Evolutionary conservation across 2,888 invertebrate genomes (phyloP).

Genomic region (Nymphalis c-album): DNA sequence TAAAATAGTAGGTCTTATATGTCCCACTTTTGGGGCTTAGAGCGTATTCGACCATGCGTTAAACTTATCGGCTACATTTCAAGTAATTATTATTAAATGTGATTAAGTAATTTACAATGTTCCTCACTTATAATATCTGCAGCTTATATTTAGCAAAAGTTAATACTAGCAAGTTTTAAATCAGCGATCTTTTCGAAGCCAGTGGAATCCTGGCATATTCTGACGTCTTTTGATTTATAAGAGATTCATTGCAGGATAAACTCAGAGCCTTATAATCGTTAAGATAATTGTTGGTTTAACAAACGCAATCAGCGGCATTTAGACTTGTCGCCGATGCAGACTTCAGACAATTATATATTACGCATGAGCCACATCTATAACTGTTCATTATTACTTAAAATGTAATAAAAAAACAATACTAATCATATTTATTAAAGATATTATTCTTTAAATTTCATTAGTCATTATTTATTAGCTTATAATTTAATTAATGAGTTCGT

Average conservation of each 20-base stretch:
- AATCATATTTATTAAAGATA: too few relatives aligned
- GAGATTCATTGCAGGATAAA: conserved; percentile 67
- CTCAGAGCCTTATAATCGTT: conserved; percentile 58
- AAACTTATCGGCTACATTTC: neutral
- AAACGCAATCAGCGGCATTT: conserved; percentile 47
- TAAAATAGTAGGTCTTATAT: too few relatives aligned
- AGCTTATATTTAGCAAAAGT: conserved; percentile 50
- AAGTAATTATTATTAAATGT: conserved; percentile 1
- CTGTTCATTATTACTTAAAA: neutral
- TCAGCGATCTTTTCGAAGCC: conserved; percentile 55
- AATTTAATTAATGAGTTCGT: neutral
- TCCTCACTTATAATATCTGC: conserved; percentile 12
- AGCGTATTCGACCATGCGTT: too few relatives aligned
- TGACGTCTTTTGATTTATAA: conserved; percentile 60
- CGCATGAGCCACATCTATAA: neutral
- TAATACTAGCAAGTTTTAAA: conserved; percentile 51
- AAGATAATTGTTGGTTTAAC: conserved; percentile 72
- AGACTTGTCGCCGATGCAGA: conserved; percentile 11
- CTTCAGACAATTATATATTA: neutral
- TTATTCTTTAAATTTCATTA: too few relatives aligned
- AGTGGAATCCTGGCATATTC: conserved; percentile 40
- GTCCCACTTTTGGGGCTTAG: too few relatives aligned
- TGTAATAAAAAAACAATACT: too few relatives aligned
- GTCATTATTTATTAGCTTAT: too few relatives aligned
- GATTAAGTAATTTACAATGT: conserved; percentile 30